Percentiles rank a stretch among this genome's conserved stretches.
These are phyloP conservation scores for Hyposoter didymator DNA, from an alignment of 2,888 invertebrate species.

Conservation along the genomic window DNA sequence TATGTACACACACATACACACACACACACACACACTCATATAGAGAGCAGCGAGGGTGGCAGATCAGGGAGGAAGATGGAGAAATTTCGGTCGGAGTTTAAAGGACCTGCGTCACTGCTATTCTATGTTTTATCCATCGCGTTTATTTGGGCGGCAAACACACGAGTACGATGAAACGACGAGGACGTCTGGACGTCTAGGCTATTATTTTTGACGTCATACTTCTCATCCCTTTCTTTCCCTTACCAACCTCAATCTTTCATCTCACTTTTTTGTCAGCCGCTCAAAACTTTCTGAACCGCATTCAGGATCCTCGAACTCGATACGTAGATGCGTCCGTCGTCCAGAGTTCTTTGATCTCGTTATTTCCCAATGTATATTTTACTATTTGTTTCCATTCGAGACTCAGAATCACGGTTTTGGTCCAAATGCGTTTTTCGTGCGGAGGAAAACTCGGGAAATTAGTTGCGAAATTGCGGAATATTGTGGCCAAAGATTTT, in stretches of 20 bases:
- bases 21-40: not conserved
- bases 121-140: constrained; percentile 47
- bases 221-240: constrained; percentile 61
- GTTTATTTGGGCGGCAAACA: constrained; percentile 67
- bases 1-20: not conserved
- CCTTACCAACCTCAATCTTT: constrained; percentile 71
- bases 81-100: constrained; percentile 35
- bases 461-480: constrained; percentile 61
- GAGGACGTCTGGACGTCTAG: constrained; percentile 67
- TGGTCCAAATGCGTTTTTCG: constrained; percentile 33
- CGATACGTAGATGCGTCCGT: not conserved
- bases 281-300: constrained; percentile 20
- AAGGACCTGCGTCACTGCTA: constrained; percentile 26
- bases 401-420: constrained; percentile 26
- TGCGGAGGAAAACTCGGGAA: constrained; percentile 27
- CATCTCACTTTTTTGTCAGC: constrained; percentile 38
- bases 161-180: constrained; percentile 45
- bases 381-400: constrained; percentile 33
- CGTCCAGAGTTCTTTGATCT: constrained; percentile 34
- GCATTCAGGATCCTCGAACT: not conserved
- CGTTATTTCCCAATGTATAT: not conserved
- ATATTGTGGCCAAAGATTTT: constrained; percentile 13
- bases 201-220: constrained; percentile 69
- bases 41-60: constrained; percentile 25
- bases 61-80: constrained; percentile 9